A percentile compares a stretch with the other conserved stretches of the same genome.
Evolutionary conservation across 2,113 vertebrate genomes (phyloP).

Genomic region (Herpetotheres cachinnans): DNA sequence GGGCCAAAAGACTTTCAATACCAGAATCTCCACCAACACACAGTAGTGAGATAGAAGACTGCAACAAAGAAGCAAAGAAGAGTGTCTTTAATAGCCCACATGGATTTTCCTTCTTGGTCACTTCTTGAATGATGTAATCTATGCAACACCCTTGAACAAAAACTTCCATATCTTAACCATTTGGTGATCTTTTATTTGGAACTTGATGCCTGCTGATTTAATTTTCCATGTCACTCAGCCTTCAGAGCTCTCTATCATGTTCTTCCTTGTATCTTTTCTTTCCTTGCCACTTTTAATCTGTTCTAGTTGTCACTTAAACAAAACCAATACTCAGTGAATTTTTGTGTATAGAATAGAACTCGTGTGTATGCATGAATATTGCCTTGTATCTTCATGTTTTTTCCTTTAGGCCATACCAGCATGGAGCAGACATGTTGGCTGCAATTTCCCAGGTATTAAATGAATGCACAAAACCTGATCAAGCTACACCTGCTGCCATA

Average conservation of each 20-base stretch:
- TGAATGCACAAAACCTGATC: slow-evolving; percentile 84
- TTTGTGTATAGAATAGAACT: not conserved
- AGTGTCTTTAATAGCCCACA: not conserved
- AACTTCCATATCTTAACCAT: not conserved
- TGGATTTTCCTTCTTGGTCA: not conserved
- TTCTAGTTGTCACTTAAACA: not conserved
- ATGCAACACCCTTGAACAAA: not conserved
- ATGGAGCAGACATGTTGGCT: slow-evolving; percentile 94
- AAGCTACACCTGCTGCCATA: slow-evolving; percentile 86
- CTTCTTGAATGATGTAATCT: not conserved
- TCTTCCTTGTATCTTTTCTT: not conserved
- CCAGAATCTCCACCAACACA: not conserved
- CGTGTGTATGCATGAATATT: not conserved
- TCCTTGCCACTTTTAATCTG: not conserved
- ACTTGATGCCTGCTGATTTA: not conserved
- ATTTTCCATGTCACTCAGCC: not conserved
- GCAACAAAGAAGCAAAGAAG: not conserved
- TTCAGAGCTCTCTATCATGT: not conserved
- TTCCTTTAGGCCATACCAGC: slow-evolving; percentile 88
- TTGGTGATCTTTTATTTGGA: not conserved
- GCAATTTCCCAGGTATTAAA: slow-evolving; percentile 84
- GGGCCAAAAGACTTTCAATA: not conserved
- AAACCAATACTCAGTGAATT: not conserved
- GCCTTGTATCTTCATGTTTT: not conserved
- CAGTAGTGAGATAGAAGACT: not conserved